A percentile compares a stretch with the other conserved stretches of the same genome.
These are phyloP conservation scores for Chrysogorgia sp. DNA, from an alignment of 92 coral and sea anemone species.

Conservation along the genomic window DNA sequence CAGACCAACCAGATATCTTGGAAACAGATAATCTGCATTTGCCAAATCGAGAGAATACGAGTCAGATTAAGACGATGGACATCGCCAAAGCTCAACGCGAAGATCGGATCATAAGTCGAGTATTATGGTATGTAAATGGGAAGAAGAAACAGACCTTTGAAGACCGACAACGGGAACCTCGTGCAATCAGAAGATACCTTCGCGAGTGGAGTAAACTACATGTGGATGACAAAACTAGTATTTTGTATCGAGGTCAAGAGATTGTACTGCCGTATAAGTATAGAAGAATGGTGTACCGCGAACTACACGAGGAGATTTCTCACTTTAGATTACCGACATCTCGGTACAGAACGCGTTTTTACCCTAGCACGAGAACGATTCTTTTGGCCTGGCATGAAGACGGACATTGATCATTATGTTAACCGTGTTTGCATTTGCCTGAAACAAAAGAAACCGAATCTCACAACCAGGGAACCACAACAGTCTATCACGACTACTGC, in stretches of 20 bases:
- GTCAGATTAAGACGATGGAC: neutral
- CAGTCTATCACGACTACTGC: constrained; percentile 4
- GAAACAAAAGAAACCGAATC: constrained; percentile 13
- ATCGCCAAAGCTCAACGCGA: neutral
- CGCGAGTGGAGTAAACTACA: constrained; percentile 7
- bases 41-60: constrained; percentile 6
- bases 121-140: neutral
- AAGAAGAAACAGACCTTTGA: neutral
- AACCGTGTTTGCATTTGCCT: constrained; percentile 17
- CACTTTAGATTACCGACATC: too few species aligned
- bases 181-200: constrained; percentile 3
- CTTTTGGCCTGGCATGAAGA: constrained; percentile 37
- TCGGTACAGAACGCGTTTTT: constrained; percentile 18
- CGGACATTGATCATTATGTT: constrained; percentile 26
- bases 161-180: neutral
- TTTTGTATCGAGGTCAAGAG: constrained; percentile 1
- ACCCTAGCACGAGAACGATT: constrained; percentile 23
- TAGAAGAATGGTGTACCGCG: constrained; percentile 5
- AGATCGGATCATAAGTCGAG: constrained; percentile 14
- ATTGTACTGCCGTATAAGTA: neutral
- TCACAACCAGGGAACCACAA: neutral
- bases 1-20: constrained; percentile 45
- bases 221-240: neutral
- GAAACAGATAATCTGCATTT: constrained; percentile 21
- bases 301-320: constrained; percentile 15